Evolutionary conservation across 1,140 invertebrate species (phyloP), one percentile per base, ranked within the genome.

Genomic region (Lepidostoma basale): DNA sequence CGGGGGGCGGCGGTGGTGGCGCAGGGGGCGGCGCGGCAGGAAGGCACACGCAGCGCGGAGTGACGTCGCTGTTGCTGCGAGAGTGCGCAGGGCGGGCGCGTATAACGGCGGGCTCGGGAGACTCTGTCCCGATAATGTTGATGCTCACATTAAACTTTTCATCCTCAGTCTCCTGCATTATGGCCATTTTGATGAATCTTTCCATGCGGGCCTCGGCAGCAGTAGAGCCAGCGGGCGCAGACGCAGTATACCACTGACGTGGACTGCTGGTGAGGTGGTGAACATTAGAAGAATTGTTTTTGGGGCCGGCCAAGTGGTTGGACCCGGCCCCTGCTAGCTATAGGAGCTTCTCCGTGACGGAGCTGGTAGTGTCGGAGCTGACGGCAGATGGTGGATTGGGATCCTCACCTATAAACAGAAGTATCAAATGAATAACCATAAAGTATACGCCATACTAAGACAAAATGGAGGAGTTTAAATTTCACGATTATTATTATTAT

Each of bases 321-420:
- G 81, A 79, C 80, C 85, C 86, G 82, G 81, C 81, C 77, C 84
- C 84, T 83, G 83, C 85, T 83, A 84, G 89, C 89, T 91, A 92
- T 85, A 92, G 89, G 77, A 92, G 85, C 82, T 91, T 92, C 77
- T 92, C 90, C 47, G 88, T 90, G 40, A 87, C 87, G 69, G 89
- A 90, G 83, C 89, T 91, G 47, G 88, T 90, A 63, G 89, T 90
- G 74, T 86, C 88, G 73, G 88, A 90, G 80, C 88, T 91, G 78
- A 89, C 84, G 69, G 88, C 90, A 69, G 86, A 86, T 74, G 84
- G 83, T 70, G 85, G 79, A 77, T 81, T 82, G 76, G 79, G 79
- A 72, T 83, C 82, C 72, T 83, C 85, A 75, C 78, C 80, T 81
- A 72, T 8, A 76, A 77, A 47, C 25, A 45, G 14, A 22, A 47